phyloP scores from a whole-genome alignment of 1,140 invertebrate genomes.

The Apis laboriosa region DNA sequence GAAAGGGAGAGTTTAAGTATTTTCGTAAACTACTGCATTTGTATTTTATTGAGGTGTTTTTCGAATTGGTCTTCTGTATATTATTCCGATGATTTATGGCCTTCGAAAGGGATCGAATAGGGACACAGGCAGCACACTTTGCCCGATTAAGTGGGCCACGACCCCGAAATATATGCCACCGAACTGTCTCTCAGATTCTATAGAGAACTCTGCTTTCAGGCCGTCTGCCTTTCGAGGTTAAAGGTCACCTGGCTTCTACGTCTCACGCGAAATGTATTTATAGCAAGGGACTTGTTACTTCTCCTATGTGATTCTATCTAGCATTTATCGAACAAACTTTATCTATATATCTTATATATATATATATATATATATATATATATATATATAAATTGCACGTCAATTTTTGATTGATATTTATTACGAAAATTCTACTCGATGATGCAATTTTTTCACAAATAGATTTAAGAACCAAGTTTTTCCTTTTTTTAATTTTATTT shows the following conservation, averaged over 20 bases:
- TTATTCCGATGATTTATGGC: slow-evolving; percentile 41
- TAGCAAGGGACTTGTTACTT: slow-evolving; percentile 8
- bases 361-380: too few species aligned
- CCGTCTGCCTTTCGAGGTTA: slow-evolving; percentile 50
- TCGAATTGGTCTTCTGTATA: slow-evolving; percentile 30
- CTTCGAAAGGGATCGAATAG: slow-evolving; percentile 59
- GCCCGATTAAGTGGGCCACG: slow-evolving; percentile 68
- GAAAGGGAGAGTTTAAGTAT: too few species aligned
- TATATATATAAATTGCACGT: too few species aligned
- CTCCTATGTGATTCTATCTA: neutral
- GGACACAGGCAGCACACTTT: slow-evolving; percentile 20
- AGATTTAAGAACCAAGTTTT: too few species aligned
- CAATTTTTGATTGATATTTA: too few species aligned
- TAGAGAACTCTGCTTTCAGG: slow-evolving; percentile 35
- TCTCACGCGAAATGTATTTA: slow-evolving; percentile 29
- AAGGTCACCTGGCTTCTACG: slow-evolving; percentile 45
- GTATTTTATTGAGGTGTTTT: slow-evolving; percentile 11
- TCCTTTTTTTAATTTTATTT: too few species aligned
- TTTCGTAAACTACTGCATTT: too few species aligned
- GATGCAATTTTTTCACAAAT: too few species aligned
- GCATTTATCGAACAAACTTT: slow-evolving; percentile 20
- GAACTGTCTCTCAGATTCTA: slow-evolving; percentile 26
- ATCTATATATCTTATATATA: too few species aligned
- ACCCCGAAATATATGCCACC: slow-evolving; percentile 68
- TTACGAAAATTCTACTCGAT: too few species aligned